Evolutionary conservation across 35 echinoderm and acorn worm species (phyloP).

Genomic region (Eucidaris tribuloides): DNA sequence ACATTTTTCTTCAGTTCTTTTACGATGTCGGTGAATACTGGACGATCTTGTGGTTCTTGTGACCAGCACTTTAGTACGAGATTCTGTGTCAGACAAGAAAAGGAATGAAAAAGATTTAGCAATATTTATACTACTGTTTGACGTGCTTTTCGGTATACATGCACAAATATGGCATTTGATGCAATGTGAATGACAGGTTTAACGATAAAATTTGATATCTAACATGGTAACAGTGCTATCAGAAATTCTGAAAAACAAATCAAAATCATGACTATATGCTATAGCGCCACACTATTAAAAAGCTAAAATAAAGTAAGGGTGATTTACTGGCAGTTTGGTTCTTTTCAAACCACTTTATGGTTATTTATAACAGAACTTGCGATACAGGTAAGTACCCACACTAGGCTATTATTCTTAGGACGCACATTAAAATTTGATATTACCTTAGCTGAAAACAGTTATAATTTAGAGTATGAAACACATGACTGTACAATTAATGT

Average conservation of each 20-base stretch:
- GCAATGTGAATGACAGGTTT: background rate
- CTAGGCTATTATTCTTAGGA: background rate
- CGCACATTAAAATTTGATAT: background rate
- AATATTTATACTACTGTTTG: background rate
- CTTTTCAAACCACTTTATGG: background rate
- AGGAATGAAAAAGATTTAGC: background rate
- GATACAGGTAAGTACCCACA: background rate
- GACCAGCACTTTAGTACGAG: constrained; percentile 50
- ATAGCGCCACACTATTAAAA: too few relatives aligned
- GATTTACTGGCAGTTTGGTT: background rate
- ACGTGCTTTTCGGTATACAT: background rate
- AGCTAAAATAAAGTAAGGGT: too few relatives aligned
- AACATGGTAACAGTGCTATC: too few relatives aligned
- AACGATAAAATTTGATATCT: background rate
- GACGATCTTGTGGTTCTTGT: background rate
- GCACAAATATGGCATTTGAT: background rate
- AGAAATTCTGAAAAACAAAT: too few relatives aligned
- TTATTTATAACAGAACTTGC: background rate
- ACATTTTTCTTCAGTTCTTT: constrained; percentile 54
- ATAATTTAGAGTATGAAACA: background rate
- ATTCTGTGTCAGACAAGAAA: background rate
- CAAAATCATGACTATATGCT: too few relatives aligned
- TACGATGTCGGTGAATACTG: constrained; percentile 37
- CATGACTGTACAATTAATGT: background rate
- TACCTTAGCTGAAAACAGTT: background rate